Conservation (phyloP, 2,113 vertebrate genomes). For the Anguilla rostrata region DNA sequence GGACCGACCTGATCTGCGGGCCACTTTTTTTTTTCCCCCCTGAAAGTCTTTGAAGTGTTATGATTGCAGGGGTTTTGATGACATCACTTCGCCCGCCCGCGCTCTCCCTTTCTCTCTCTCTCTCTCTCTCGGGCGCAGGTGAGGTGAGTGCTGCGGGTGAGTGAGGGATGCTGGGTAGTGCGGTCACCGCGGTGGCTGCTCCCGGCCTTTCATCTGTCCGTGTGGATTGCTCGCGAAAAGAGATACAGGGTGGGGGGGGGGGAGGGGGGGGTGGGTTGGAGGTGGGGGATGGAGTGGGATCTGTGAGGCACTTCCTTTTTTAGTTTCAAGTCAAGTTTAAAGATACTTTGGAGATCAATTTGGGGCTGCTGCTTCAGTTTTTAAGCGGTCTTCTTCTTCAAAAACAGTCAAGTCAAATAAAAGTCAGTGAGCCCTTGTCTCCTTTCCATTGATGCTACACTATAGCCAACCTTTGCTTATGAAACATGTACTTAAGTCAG, state of each 20-base stretch:
- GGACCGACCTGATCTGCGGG: neutral
- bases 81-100: constrained; percentile 11
- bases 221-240: constrained; percentile 2
- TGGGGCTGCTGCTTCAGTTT: constrained; percentile 40
- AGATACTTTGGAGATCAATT: constrained; percentile 33
- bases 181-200: neutral
- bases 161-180: too few relatives aligned
- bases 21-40: neutral
- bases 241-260: constrained; percentile 30
- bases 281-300: constrained; percentile 39
- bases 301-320: constrained; percentile 73
- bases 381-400: neutral
- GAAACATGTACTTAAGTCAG: neutral
- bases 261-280: constrained; percentile 32
- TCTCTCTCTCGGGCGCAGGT: constrained; percentile 11
- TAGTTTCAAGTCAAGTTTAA: constrained; percentile 38
- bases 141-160: neutral
- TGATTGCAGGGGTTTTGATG: neutral
- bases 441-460: neutral
- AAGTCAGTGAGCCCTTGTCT: neutral
- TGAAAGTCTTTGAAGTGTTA: constrained; percentile 10
- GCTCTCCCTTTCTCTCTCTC: too few relatives aligned
- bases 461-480: neutral
- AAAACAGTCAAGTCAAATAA: neutral
- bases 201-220: neutral